Conservation (phyloP, 2,888 invertebrate species). For the Drosophila nr. fundita region DNA sequence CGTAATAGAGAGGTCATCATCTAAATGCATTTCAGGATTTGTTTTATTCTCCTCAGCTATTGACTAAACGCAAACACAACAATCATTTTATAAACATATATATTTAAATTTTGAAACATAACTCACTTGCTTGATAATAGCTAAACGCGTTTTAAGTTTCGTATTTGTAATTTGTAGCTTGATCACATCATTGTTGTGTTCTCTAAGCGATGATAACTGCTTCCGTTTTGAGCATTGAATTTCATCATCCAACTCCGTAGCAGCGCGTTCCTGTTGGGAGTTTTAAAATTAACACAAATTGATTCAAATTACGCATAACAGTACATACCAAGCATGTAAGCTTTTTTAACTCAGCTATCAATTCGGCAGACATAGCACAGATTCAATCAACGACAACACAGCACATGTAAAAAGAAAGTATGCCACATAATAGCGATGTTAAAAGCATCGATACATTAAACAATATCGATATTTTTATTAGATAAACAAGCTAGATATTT, state of each 20-base stretch:
- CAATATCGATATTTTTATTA: background rate
- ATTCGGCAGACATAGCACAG: constrained; percentile 15
- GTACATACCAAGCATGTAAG: constrained; percentile 30
- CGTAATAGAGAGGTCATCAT: constrained; percentile 88
- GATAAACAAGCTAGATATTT: background rate
- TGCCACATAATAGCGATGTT: no score
- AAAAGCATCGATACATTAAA: background rate
- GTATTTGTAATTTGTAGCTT: constrained; percentile 90
- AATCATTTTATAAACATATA: background rate
- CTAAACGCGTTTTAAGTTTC: constrained; percentile 93
- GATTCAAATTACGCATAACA: background rate
- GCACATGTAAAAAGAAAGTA: background rate
- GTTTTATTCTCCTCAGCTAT: constrained; percentile 83
- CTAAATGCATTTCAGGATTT: constrained; percentile 50
- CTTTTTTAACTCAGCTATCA: constrained; percentile 21
- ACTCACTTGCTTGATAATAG: constrained; percentile 90
- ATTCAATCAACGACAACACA: background rate
- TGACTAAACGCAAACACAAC: constrained; percentile 84
- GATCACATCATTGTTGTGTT: constrained; percentile 86
- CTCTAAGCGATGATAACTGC: constrained; percentile 83
- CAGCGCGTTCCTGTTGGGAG: constrained; percentile 59
- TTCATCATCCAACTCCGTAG: constrained; percentile 64
- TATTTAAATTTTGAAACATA: constrained; percentile 34
- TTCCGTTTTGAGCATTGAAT: constrained; percentile 74
- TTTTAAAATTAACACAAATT: background rate